phyloP scores from a whole-genome alignment of 2,797 vertebrate species.

The Pseudomugil tenellus region DNA sequence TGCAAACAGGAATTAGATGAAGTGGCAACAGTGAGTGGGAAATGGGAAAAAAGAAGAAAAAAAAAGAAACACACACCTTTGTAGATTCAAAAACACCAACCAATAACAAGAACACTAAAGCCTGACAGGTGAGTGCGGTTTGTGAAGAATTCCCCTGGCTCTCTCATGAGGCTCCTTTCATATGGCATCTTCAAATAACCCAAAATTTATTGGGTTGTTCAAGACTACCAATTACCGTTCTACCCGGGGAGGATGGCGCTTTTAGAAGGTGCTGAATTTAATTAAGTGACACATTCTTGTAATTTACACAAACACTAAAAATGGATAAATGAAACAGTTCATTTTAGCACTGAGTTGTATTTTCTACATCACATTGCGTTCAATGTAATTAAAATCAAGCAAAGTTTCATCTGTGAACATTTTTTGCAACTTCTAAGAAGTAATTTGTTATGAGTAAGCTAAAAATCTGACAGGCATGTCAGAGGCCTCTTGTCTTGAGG shows the following conservation, averaged over 20 bases:
- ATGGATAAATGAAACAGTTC: background rate
- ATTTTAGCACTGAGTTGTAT: background rate
- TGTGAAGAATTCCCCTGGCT: conserved; percentile 40
- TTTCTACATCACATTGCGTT: background rate
- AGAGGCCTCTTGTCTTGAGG: conserved; percentile 58
- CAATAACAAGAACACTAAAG: conserved; percentile 49
- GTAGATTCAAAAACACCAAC: conserved; percentile 31
- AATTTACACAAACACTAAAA: conserved; percentile 13
- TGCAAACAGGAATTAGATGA: conserved; percentile 57
- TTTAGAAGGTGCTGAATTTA: conserved; percentile 22
- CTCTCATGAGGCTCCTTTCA: conserved; percentile 26
- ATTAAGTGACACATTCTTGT: conserved; percentile 17
- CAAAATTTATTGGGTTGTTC: conserved; percentile 31
- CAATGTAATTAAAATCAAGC: background rate
- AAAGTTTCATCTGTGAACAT: background rate
- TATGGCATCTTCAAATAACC: conserved; percentile 37
- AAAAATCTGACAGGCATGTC: conserved; percentile 46
- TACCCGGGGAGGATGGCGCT: background rate
- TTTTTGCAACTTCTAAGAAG: background rate
- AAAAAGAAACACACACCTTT: conserved; percentile 24
- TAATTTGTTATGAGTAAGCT: conserved; percentile 2
- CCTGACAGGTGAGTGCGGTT: conserved; percentile 43
- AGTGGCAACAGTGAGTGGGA: conserved; percentile 25
- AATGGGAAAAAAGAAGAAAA: conserved; percentile 23
- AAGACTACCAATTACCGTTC: conserved; percentile 26